Percentiles rank a stretch among this genome's conserved stretches.
Evolutionary conservation across 1,140 invertebrate genomes (phyloP).

Genomic region (Drosophila orena): DNA sequence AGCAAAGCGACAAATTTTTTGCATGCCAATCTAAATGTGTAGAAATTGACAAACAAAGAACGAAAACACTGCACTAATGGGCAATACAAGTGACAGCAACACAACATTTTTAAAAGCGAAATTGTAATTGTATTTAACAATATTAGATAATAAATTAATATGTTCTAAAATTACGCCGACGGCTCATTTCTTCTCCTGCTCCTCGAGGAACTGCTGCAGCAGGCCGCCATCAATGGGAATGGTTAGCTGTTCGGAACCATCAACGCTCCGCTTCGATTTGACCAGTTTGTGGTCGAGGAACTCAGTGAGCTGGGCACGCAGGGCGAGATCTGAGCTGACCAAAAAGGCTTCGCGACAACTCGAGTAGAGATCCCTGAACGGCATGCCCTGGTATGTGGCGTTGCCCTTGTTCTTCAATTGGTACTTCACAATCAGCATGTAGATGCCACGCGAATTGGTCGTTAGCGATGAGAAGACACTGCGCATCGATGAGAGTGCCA

Average conservation of each 20-base stretch:
- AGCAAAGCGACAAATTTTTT: conserved; percentile 65
- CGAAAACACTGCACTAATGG: conserved; percentile 28
- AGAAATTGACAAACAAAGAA: conserved; percentile 60
- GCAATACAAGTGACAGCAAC: conserved; percentile 41
- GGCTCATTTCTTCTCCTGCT: conserved; percentile 84
- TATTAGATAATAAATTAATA: conserved; percentile 83
- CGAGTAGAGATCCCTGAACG: conserved; percentile 94
- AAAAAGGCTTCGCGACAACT: conserved; percentile 93
- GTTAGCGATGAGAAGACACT: conserved; percentile 96
- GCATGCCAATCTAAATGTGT: conserved; percentile 83
- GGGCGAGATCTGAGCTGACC: conserved; percentile 94
- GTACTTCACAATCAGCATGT: conserved; percentile 92
- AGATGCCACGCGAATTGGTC: conserved; percentile 94
- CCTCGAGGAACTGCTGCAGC: conserved; percentile 91
- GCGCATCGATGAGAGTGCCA: conserved; percentile 93
- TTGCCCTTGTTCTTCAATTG: conserved; percentile 91
- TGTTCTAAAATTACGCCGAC: conserved; percentile 65
- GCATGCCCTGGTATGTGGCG: conserved; percentile 91
- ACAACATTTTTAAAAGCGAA: conserved; percentile 65
- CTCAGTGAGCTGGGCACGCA: conserved; percentile 95
- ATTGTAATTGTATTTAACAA: conserved; percentile 82
- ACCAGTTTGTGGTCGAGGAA: conserved; percentile 97
- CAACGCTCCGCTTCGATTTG: conserved; percentile 90
- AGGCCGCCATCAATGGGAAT: conserved; percentile 92
- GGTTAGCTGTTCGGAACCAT: conserved; percentile 92